These are phyloP conservation scores for Psophia crepitans DNA, from an alignment of 2,113 vertebrate species.

Conservation along the genomic window DNA sequence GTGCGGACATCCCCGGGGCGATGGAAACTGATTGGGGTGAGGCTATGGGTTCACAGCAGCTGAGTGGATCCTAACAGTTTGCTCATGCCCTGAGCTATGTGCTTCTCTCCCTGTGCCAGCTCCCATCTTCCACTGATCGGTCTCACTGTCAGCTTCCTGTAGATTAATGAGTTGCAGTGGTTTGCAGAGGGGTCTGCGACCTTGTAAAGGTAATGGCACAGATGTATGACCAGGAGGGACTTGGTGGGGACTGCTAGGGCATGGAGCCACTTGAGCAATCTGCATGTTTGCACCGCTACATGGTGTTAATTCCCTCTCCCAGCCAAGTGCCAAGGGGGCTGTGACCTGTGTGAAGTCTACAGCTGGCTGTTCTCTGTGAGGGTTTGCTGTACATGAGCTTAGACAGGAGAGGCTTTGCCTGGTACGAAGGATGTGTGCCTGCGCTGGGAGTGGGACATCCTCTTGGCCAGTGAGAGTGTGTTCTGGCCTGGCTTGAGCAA, in stretches of 20 bases:
- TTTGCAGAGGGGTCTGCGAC: not conserved
- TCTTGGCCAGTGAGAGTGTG: not conserved
- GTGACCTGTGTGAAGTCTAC: not conserved
- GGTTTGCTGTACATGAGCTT: not conserved
- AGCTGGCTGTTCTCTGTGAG: not conserved
- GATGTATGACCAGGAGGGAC: not conserved
- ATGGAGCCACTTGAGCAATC: not conserved
- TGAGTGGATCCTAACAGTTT: not conserved
- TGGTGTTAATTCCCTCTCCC: not conserved
- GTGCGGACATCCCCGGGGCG: not conserved
- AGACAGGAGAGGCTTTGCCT: not conserved
- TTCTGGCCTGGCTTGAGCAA: not conserved
- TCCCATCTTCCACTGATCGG: not conserved
- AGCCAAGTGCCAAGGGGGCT: not conserved
- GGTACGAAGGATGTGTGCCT: not conserved
- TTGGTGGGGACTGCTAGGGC: not conserved
- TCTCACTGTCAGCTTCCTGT: not conserved
- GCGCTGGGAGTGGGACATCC: not conserved
- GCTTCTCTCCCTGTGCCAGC: not conserved
- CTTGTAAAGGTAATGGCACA: rapidly evolving
- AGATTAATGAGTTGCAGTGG: not conserved
- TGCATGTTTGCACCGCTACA: rapidly evolving
- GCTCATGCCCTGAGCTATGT: not conserved
- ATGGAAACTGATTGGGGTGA: not conserved
- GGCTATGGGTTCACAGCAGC: not conserved